phyloP scores from a whole-genome alignment of 2,888 invertebrate genomes.

The Synergus laeviventris region DNA sequence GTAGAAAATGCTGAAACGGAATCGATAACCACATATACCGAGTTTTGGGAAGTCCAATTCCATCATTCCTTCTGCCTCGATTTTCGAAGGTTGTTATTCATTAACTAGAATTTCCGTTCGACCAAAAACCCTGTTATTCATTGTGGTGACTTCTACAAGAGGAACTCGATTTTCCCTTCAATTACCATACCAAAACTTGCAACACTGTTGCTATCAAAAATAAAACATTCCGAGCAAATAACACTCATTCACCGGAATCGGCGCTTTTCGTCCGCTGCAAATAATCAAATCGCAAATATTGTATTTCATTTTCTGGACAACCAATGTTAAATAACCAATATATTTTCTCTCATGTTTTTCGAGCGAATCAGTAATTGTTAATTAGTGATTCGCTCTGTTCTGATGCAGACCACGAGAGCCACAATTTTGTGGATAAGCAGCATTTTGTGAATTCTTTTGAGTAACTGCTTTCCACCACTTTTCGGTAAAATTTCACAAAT shows the following conservation, averaged over 20 bases:
- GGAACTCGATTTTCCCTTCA: neutral
- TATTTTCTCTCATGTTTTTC: neutral
- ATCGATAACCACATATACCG: constrained; percentile 15
- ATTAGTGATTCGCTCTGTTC: neutral
- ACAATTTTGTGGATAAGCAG: too few relatives aligned
- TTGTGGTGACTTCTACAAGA: constrained; percentile 10
- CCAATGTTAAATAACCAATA: neutral
- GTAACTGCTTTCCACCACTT: too few relatives aligned
- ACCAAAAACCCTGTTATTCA: constrained; percentile 3
- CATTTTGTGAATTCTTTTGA: too few relatives aligned
- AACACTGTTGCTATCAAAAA: neutral
- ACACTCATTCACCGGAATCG: neutral
- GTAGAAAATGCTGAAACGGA: neutral
- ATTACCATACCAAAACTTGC: neutral
- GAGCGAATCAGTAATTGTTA: neutral
- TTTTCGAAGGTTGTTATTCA: constrained; percentile 33
- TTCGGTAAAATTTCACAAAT: too few relatives aligned
- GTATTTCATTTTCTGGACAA: neutral
- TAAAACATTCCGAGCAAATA: neutral
- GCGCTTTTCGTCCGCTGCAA: neutral
- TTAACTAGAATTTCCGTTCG: constrained; percentile 2
- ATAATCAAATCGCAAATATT: neutral
- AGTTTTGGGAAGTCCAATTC: neutral
- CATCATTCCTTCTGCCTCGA: neutral
- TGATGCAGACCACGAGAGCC: neutral